These are phyloP conservation scores for Uropsilus gracilis DNA, from an alignment of 2,113 vertebrate genomes.

Conservation along the genomic window DNA sequence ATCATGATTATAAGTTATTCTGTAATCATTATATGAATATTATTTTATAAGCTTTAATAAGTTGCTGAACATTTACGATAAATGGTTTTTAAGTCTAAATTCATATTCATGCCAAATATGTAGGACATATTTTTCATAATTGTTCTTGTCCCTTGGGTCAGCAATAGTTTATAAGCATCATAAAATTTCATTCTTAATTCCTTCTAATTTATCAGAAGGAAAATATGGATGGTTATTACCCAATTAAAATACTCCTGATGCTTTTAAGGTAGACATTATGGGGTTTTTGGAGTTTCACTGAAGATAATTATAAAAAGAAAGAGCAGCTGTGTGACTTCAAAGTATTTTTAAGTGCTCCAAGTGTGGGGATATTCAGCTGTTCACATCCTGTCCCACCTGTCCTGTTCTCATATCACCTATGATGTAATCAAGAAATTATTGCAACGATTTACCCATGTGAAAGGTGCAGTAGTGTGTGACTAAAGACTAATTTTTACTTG, in stretches of 20 bases:
- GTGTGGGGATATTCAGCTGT: conserved; percentile 73
- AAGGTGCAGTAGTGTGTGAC: neutral
- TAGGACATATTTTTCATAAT: conserved; percentile 64
- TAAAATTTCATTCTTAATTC: conserved; percentile 78
- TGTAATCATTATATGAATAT: conserved; percentile 50
- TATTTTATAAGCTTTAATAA: conserved; percentile 70
- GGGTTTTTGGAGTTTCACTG: conserved; percentile 57
- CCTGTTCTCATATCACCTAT: conserved; percentile 67
- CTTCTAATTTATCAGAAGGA: conserved; percentile 74
- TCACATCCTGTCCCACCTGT: conserved; percentile 13
- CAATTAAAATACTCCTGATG: conserved; percentile 75
- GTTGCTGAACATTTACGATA: conserved; percentile 57
- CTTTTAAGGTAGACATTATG: conserved; percentile 76
- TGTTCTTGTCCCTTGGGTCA: conserved; percentile 68
- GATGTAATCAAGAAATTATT: neutral
- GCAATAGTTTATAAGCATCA: conserved; percentile 73
- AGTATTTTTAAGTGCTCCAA: conserved; percentile 72
- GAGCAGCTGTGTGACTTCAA: conserved; percentile 82
- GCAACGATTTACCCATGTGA: neutral
- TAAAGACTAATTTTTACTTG: neutral
- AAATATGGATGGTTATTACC: conserved; percentile 75
- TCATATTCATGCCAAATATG: conserved; percentile 53
- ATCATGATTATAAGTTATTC: conserved; percentile 46
- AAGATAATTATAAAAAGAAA: conserved; percentile 79
- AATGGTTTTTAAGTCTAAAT: conserved; percentile 71